phyloP scores from a whole-genome alignment of 2,888 invertebrate genomes.

The Stenodema calcarata region DNA sequence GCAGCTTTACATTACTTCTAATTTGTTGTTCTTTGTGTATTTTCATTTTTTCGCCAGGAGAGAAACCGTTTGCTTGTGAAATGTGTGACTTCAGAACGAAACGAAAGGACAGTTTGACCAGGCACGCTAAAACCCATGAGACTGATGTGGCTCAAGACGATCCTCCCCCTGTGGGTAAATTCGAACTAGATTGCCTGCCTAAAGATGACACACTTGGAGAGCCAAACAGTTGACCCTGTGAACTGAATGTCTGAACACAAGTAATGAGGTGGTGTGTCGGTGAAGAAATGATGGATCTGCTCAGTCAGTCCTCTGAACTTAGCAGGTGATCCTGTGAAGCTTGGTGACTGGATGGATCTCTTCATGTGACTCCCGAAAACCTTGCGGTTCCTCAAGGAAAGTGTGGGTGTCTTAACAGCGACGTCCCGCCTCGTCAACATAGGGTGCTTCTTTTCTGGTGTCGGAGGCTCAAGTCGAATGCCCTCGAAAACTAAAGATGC shows the following conservation, averaged over 20 bases:
- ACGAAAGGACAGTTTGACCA: not conserved
- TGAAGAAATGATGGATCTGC: conserved; percentile 4
- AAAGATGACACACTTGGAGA: no score
- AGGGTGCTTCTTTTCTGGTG: no score
- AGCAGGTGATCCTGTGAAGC: not conserved
- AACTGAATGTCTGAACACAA: no score
- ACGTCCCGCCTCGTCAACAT: no score
- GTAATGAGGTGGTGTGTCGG: not conserved
- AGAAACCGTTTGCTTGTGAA: not conserved
- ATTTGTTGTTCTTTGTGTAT: no score
- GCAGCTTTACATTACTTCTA: no score
- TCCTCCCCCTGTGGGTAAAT: not conserved
- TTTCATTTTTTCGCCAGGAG: not conserved
- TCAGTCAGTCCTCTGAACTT: not conserved
- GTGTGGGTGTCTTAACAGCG: not conserved
- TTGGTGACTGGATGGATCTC: not conserved
- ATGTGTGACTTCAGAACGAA: not conserved
- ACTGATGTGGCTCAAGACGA: not conserved
- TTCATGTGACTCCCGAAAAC: not conserved
- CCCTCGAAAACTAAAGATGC: not conserved
- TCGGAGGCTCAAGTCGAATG: no score
- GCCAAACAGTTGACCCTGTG: no score
- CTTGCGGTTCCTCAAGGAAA: not conserved
- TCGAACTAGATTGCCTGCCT: not conserved
- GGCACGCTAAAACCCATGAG: not conserved